phyloP scores from a whole-genome alignment of 2,113 vertebrate species.

The Hippocampus zosterae region DNA sequence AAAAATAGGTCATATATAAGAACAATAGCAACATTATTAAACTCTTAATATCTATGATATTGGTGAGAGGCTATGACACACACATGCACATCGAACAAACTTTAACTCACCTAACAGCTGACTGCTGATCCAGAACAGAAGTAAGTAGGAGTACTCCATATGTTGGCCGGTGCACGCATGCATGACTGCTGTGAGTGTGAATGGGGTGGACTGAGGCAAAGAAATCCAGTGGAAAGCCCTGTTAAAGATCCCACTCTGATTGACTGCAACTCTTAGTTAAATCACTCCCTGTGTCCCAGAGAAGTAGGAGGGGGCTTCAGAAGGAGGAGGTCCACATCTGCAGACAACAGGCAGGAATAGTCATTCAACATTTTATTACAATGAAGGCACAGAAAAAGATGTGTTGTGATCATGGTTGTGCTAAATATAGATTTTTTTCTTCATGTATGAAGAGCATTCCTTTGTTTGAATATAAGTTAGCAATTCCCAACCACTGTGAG shows the following conservation, averaged over 20 bases:
- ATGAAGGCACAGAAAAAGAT: not conserved
- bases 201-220: constrained; percentile 58
- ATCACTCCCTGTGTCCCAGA: constrained; percentile 74
- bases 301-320: constrained; percentile 84
- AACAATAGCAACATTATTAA: constrained; percentile 20
- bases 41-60: not conserved
- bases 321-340: constrained; percentile 74
- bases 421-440: not conserved
- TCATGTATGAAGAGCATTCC: no score
- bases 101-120: constrained; percentile 81
- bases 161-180: constrained; percentile 48
- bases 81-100: not conserved
- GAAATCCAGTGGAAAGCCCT: constrained; percentile 63
- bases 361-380: constrained; percentile 12
- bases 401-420: not conserved
- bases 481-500: not conserved
- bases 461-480: not conserved
- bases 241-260: constrained; percentile 71
- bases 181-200: constrained; percentile 45
- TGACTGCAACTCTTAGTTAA: constrained; percentile 64
- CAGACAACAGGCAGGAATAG: constrained; percentile 38
- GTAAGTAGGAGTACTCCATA: constrained; percentile 83
- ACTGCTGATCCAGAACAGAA: constrained; percentile 84
- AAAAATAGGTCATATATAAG: constrained; percentile 5
- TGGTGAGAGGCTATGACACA: not conserved